phyloP scores from a whole-genome alignment of 1,140 invertebrate genomes.

The Nymphalis io region DNA sequence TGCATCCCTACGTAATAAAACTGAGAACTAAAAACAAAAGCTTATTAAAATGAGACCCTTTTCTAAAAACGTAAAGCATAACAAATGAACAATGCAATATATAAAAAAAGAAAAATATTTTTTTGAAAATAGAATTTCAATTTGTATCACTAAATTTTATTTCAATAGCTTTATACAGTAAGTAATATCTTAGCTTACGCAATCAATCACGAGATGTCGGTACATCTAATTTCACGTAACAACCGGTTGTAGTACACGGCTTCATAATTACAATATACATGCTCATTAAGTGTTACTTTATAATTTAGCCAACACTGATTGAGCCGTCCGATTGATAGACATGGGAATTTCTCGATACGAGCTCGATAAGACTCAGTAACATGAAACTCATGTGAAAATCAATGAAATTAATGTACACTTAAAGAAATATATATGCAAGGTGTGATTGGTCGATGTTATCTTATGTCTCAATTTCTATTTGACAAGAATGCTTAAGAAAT shows the following conservation, averaged over 20 bases:
- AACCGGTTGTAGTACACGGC: constrained; percentile 34
- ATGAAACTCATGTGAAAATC: neutral
- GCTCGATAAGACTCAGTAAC: neutral
- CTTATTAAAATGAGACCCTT: too few relatives aligned
- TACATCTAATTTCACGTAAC: constrained; percentile 33
- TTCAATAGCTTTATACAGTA: neutral
- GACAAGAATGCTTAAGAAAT: too few relatives aligned
- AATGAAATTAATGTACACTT: neutral
- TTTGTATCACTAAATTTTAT: neutral
- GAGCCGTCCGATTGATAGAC: constrained; percentile 51
- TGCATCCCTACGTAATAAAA: too few relatives aligned
- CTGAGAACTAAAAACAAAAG: too few relatives aligned
- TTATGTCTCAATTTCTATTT: too few relatives aligned
- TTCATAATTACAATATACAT: constrained; percentile 55
- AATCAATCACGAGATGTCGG: neutral
- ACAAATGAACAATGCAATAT: too few relatives aligned
- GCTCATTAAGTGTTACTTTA: constrained; percentile 52
- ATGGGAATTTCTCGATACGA: constrained; percentile 40
- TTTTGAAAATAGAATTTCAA: neutral
- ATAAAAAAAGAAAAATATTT: too few relatives aligned
- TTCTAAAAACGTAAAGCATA: too few relatives aligned
- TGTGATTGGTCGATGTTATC: too few relatives aligned
- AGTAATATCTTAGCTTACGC: constrained; percentile 9
- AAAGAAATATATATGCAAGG: too few relatives aligned
- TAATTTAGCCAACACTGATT: constrained; percentile 47